Percentiles rank a stretch among this genome's conserved stretches.
These are phyloP conservation scores for Clostera curtula DNA, from an alignment of 2,888 invertebrate species.

Conservation along the genomic window DNA sequence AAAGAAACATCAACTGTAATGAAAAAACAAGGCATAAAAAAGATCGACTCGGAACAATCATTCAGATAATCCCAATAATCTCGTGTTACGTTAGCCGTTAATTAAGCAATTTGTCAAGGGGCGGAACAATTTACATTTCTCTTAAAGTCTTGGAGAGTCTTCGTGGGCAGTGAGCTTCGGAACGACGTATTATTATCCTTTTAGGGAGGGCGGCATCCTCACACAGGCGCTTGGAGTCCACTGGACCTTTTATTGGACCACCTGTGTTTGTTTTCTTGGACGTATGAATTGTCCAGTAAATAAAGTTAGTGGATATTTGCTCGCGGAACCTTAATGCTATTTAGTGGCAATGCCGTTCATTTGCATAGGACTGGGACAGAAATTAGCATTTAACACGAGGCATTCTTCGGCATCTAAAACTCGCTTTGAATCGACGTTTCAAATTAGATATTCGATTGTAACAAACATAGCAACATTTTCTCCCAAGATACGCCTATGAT, in stretches of 20 bases:
- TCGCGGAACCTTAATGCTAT: slow-evolving; percentile 55
- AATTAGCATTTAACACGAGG: slow-evolving; percentile 62
- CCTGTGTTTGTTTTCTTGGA: slow-evolving; percentile 65
- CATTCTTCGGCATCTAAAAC: slow-evolving; percentile 33
- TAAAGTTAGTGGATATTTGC: slow-evolving; percentile 68
- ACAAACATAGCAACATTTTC: slow-evolving; percentile 25
- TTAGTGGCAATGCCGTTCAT: slow-evolving; percentile 57
- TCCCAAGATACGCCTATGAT: no score
- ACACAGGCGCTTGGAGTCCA: slow-evolving; percentile 49
- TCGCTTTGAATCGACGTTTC: slow-evolving; percentile 34
- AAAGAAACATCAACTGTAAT: no score
- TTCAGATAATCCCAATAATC: slow-evolving; percentile 58
- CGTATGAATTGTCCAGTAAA: slow-evolving; percentile 74
- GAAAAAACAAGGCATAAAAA: no score
- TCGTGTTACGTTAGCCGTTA: slow-evolving; percentile 61
- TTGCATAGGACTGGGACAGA: slow-evolving; percentile 55
- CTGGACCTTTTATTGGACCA: slow-evolving; percentile 70
- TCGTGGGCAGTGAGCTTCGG: slow-evolving; percentile 45
- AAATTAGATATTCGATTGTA: slow-evolving; percentile 44
- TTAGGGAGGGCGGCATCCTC: slow-evolving; percentile 71
- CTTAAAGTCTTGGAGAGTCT: slow-evolving; percentile 52
- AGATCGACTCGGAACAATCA: slow-evolving; percentile 33
- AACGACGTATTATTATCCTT: slow-evolving; percentile 75
- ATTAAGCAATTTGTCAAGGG: slow-evolving; percentile 74
- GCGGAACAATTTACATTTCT: slow-evolving; percentile 69